These are phyloP conservation scores for Anticlea derivata DNA, from an alignment of 2,888 invertebrate species.

Conservation along the genomic window DNA sequence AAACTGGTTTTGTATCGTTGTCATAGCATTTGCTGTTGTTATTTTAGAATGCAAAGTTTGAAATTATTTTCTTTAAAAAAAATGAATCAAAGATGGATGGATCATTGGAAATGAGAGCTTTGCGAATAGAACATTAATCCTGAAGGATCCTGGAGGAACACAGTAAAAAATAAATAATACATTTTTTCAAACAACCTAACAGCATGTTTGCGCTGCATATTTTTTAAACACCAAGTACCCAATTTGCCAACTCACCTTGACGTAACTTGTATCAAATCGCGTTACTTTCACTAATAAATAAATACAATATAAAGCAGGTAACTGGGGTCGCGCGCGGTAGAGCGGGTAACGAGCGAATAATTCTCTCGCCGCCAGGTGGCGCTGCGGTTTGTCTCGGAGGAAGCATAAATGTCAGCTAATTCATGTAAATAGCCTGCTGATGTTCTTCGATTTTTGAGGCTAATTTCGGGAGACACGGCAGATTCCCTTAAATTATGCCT, in stretches of 20 bases:
- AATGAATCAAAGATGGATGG: no score
- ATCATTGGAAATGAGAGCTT: no score
- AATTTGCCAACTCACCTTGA: constrained; percentile 22
- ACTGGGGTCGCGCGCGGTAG: constrained; percentile 56
- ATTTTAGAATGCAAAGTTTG: no score
- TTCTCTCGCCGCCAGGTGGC: constrained; percentile 72
- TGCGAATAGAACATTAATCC: no score
- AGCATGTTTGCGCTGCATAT: no score
- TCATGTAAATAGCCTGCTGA: constrained; percentile 73
- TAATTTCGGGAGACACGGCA: constrained; percentile 27
- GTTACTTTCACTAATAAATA: constrained; percentile 47
- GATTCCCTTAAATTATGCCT: constrained; percentile 8
- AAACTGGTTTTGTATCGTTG: background rate
- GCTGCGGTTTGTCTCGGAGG: constrained; percentile 75
- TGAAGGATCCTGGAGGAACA: no score
- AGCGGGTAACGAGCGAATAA: constrained; percentile 80
- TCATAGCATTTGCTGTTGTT: no score
- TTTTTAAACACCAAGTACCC: constrained; percentile 1
- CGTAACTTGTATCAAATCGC: constrained; percentile 30
- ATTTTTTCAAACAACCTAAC: no score
- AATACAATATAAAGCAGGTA: constrained; percentile 46
- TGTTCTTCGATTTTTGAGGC: constrained; percentile 60
- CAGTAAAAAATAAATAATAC: no score
- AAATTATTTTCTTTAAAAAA: no score
- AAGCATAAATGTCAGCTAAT: constrained; percentile 80